Evolutionary conservation across 1,140 invertebrate species (phyloP).

Genomic region (Physella acuta): DNA sequence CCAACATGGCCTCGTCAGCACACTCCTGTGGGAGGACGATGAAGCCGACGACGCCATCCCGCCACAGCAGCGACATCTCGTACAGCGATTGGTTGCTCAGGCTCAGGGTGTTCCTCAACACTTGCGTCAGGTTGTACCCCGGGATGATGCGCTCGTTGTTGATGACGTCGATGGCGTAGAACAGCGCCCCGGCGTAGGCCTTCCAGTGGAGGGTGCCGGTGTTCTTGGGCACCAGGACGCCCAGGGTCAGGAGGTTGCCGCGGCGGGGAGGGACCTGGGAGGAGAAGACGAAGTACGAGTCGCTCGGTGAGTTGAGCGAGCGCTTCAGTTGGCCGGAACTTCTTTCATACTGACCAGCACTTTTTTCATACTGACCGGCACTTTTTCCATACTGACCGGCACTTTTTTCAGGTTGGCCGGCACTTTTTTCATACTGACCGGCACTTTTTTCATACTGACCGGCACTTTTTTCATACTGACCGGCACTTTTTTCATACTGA

Average conservation of each 20-base stretch:
- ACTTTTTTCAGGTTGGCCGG: too few relatives aligned
- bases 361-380: too few relatives aligned
- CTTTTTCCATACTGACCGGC: too few relatives aligned
- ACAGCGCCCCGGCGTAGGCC: neutral
- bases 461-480: too few relatives aligned
- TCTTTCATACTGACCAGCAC: too few relatives aligned
- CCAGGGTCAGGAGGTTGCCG: neutral
- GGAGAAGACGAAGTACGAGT: too few relatives aligned
- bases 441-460: too few relatives aligned
- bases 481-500: too few relatives aligned
- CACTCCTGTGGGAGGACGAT: neutral
- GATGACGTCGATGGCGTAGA: neutral
- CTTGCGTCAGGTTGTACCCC: conserved; percentile 5
- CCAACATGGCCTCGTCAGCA: conserved; percentile 10
- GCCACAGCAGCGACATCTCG: conserved; percentile 10
- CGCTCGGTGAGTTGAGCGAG: too few relatives aligned
- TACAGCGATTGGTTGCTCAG: conserved; percentile 5
- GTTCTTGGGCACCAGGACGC: neutral
- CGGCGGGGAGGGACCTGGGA: neutral
- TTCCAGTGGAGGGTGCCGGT: neutral
- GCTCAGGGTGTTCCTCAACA: conserved; percentile 1
- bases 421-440: too few relatives aligned
- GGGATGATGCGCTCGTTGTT: neutral
- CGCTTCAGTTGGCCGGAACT: too few relatives aligned
- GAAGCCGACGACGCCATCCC: conserved; percentile 14